phyloP scores from a whole-genome alignment of 2,113 vertebrate genomes.

The Balaeniceps rex region DNA sequence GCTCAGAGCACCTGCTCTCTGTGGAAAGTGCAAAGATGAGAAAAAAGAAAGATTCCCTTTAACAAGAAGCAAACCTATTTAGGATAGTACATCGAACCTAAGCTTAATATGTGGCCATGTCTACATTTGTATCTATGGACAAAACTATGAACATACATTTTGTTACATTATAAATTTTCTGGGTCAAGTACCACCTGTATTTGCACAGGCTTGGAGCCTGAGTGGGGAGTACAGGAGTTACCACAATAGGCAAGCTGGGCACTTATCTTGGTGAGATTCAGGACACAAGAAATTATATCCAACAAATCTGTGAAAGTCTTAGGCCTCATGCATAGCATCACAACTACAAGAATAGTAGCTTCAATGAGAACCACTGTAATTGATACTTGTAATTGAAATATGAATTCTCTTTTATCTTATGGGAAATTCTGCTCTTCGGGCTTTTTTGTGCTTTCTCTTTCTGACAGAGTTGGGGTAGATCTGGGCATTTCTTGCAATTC shows the following conservation, averaged over 20 bases:
- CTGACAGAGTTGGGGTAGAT: not conserved
- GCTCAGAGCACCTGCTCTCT: not conserved
- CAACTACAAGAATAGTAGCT: not conserved
- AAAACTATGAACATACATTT: accelerated
- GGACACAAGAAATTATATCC: not conserved
- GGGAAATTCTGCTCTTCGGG: not conserved
- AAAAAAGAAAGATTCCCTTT: not conserved
- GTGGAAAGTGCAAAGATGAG: not conserved
- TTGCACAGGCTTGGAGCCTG: not conserved
- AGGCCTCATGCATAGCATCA: not conserved
- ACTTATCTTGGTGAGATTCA: not conserved
- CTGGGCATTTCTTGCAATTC: not conserved
- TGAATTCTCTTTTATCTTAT: not conserved
- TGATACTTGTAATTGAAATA: not conserved
- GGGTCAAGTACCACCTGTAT: not conserved
- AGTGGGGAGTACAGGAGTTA: not conserved
- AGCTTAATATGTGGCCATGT: not conserved
- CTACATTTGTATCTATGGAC: not conserved
- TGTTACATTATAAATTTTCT: not conserved
- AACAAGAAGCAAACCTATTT: not conserved
- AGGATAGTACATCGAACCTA: not conserved
- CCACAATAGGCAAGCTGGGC: not conserved
- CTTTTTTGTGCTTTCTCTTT: not conserved
- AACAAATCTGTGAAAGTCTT: not conserved
- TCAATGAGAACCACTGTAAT: not conserved